Percentiles rank a stretch among this genome's conserved stretches.
These are phyloP conservation scores for Pionites leucogaster DNA, from an alignment of 2,113 vertebrate genomes.

Conservation along the genomic window DNA sequence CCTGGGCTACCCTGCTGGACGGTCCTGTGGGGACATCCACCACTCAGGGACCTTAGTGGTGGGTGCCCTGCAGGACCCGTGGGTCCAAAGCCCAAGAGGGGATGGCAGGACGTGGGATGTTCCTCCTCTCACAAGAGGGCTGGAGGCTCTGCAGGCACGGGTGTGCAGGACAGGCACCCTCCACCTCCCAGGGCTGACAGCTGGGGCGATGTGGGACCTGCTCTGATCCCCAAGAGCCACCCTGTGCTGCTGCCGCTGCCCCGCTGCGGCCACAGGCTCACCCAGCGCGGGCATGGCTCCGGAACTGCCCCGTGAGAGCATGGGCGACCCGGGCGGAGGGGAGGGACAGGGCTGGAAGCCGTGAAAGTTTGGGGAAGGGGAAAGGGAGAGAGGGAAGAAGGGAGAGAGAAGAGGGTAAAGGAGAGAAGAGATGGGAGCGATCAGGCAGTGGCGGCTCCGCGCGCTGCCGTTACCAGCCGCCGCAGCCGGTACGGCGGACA, in stretches of 20 bases:
- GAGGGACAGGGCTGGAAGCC: not conserved
- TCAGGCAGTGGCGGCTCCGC: rapidly evolving
- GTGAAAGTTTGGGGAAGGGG: not conserved
- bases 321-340: rapidly evolving
- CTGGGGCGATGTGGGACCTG: rapidly evolving
- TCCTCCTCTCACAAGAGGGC: not conserved
- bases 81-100: not conserved
- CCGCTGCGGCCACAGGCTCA: not conserved
- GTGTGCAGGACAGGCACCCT: not conserved
- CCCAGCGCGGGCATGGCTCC: rapidly evolving
- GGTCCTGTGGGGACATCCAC: not conserved
- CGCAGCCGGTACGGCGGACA: not conserved
- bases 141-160: not conserved
- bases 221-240: rapidly evolving
- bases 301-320: not conserved
- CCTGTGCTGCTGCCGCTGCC: not conserved
- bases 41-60: not conserved
- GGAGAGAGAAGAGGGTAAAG: not conserved
- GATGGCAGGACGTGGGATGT: not conserved
- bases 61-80: rapidly evolving
- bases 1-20: not conserved
- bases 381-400: not conserved
- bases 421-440: not conserved
- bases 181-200: not conserved
- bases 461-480: not conserved